Base-by-base conservation (phyloP, 2,113 vertebrate species). In the Chloropsis cyanopogon region DNA sequence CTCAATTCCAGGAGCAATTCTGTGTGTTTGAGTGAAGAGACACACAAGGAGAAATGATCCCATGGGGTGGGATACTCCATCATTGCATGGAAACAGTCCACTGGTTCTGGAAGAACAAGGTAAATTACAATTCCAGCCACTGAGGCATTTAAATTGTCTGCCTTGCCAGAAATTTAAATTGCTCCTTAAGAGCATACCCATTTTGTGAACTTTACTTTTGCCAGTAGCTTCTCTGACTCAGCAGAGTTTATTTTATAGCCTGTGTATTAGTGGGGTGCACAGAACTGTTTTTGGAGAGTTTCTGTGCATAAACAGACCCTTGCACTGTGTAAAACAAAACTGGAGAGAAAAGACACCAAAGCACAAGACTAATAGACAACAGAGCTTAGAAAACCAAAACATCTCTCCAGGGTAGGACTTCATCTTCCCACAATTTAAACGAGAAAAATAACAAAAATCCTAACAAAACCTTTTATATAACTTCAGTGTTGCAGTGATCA, bases 381-480 rank as follows among this genome's bases (percentile, higher is more conserved):
- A 95, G 89, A 95, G 82, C 82, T 73, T 83, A 9, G 50, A 64
- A 95, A 96, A 95, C 50, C 94, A 91, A 95, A 95, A 91, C 79
- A 63, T 66, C 85, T 83, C 88, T 94, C 64, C 75, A 17, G 90
- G 78, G 64, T 49, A 81, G 64, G 76, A 69, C 86, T 92, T 90
- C 84, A 25, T 95, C 94, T 84, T 88, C 66, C 86, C 82, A 53
- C 85, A 72, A 33, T 90, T 94, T 83, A 39, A 88, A 83, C 0
- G 42, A 85, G 89, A 63, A 91, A 89, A 95, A 88, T 56, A 92
- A 70, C 39, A 86, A 41, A 54, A 84, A 64, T 69, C 91, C 80
- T 73, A 86, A 91, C 81, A 86, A 83, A 83, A 47, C 72, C 86
- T 88, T 95, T 96, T 96, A 91, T 80, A 44, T 97, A 95, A 96